Evolutionary conservation across 2,888 invertebrate species (phyloP).

Genomic region (Cyclophora albipunctata): DNA sequence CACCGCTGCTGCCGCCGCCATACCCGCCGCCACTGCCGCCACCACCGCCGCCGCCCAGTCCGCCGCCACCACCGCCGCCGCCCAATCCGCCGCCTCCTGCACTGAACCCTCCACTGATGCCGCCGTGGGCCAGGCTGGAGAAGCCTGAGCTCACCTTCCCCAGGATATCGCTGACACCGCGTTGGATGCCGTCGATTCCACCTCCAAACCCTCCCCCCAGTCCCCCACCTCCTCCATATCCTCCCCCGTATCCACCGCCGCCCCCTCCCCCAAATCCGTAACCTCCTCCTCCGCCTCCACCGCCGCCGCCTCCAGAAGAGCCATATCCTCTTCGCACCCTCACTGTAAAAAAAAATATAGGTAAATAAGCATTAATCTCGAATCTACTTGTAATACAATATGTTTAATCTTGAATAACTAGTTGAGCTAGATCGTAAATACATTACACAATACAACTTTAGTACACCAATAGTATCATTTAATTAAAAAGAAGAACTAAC

Average conservation of each 20-base stretch:
- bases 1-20: slow-evolving; percentile 19
- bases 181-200: slow-evolving; percentile 35
- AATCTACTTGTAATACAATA: no score
- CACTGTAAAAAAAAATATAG: slow-evolving; percentile 35
- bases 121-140: slow-evolving; percentile 17
- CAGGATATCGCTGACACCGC: slow-evolving; percentile 42
- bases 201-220: slow-evolving; percentile 28
- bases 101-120: slow-evolving; percentile 22
- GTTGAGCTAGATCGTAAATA: no score
- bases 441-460: no score
- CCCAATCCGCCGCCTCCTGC: slow-evolving; percentile 11
- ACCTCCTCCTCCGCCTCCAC: slow-evolving; percentile 29
- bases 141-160: slow-evolving; percentile 42
- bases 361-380: no score
- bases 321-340: slow-evolving; percentile 47
- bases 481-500: no score
- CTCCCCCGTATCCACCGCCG: slow-evolving; percentile 24
- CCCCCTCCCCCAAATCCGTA: slow-evolving; percentile 29
- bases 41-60: slow-evolving; percentile 3
- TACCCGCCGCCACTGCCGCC: slow-evolving; percentile 3
- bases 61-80: slow-evolving; percentile 9
- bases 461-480: no score
- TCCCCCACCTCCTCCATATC: slow-evolving; percentile 28
- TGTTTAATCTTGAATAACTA: no score
- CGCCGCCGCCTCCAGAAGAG: slow-evolving; percentile 27